phyloP scores from a whole-genome alignment of 2,797 vertebrate genomes.

The Chelonia mydas region DNA sequence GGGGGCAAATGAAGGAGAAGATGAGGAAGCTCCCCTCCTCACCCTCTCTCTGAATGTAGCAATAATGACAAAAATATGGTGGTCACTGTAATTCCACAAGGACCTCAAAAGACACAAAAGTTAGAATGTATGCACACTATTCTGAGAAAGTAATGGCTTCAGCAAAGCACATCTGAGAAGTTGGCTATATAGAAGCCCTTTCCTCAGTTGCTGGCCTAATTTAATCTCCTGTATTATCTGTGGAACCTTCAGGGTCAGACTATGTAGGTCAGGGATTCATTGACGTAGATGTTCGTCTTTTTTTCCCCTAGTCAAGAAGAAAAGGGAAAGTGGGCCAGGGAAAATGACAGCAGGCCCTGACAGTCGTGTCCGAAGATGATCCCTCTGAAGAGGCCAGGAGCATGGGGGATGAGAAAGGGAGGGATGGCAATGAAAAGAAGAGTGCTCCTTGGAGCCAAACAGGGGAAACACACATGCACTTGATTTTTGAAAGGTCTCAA shows the following conservation, averaged over 20 bases:
- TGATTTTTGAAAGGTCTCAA: neutral
- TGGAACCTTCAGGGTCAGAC: conserved; percentile 71
- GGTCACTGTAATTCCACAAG: neutral
- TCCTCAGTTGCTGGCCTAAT: conserved; percentile 61
- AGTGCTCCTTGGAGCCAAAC: neutral
- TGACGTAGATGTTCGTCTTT: conserved; percentile 69
- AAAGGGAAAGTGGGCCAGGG: conserved; percentile 62
- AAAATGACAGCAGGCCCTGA: conserved; percentile 24
- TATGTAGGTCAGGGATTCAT: conserved; percentile 76
- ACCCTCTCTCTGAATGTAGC: neutral
- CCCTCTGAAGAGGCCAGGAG: neutral
- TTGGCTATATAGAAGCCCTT: conserved; percentile 1
- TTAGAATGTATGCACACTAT: accelerated
- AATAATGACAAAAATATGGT: neutral
- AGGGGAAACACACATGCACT: accelerated
- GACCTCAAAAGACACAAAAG: neutral
- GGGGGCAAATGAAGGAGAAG: neutral
- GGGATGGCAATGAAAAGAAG: neutral
- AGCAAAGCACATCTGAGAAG: neutral
- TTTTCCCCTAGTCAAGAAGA: neutral
- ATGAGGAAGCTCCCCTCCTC: neutral
- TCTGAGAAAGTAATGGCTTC: neutral
- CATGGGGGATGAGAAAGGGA: accelerated
- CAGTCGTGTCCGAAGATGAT: neutral
- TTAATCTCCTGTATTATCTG: conserved; percentile 74